phyloP scores from a whole-genome alignment of 2,113 vertebrate genomes.

The Chloropsis cyanopogon region DNA sequence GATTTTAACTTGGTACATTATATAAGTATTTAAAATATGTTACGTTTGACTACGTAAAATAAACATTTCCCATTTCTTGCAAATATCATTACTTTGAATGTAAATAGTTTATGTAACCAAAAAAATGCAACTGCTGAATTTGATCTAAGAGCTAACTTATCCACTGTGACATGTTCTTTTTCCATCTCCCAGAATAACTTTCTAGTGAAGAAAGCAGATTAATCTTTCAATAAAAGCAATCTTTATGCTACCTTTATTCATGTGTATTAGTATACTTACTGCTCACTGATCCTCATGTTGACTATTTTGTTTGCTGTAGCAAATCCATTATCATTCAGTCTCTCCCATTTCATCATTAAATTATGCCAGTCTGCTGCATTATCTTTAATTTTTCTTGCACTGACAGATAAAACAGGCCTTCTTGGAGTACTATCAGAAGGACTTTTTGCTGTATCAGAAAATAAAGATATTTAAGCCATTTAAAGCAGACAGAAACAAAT shows the following conservation, averaged over 20 bases:
- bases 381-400: constrained; percentile 89
- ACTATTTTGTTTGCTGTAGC: constrained; percentile 75
- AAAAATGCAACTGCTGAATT: not conserved
- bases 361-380: constrained; percentile 96
- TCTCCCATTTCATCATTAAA: constrained; percentile 88
- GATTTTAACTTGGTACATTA: not conserved
- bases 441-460: constrained; percentile 58
- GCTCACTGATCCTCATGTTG: constrained; percentile 75
- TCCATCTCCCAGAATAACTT: not conserved
- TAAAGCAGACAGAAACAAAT: not conserved
- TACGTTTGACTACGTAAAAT: not conserved
- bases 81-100: not conserved
- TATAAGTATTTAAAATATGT: not conserved
- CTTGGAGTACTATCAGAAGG: constrained; percentile 65
- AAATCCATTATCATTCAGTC: constrained; percentile 81
- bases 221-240: not conserved
- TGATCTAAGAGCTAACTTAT: not conserved
- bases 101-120: not conserved
- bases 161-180: not conserved
- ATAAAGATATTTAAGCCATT: not conserved
- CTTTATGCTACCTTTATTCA: not conserved
- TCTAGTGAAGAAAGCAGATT: not conserved
- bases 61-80: not conserved
- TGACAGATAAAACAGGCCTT: constrained; percentile 82
- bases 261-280: constrained; percentile 66